Percentiles rank a stretch among this genome's conserved stretches.
These are phyloP conservation scores for Boulengeromyrus knoepffleri DNA, from an alignment of 2,113 vertebrate species.

Conservation along the genomic window DNA sequence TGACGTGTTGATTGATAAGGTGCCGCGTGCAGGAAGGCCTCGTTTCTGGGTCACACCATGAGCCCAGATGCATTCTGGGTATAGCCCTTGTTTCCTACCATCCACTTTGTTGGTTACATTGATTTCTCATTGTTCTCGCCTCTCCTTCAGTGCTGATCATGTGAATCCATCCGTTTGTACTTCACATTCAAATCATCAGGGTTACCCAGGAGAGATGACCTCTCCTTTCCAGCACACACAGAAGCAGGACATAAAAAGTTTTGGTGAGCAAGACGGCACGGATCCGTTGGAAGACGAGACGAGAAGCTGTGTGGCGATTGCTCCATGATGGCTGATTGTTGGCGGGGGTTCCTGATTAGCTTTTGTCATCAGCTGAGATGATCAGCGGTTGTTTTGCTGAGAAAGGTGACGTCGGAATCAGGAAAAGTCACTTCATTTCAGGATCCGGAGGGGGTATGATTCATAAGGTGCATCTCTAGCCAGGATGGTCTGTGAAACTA, in stretches of 20 bases:
- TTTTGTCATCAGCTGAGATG: not conserved
- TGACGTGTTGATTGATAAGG: conserved; percentile 31
- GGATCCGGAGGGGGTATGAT: not conserved
- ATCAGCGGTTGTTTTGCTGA: not conserved
- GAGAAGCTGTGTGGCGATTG: not conserved
- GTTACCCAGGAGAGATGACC: not conserved
- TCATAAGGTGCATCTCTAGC: not conserved
- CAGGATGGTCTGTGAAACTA: not conserved
- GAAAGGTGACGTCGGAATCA: not conserved
- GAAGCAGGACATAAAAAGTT: not conserved
- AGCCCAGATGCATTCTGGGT: not conserved
- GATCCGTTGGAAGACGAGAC: not conserved
- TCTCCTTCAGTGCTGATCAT: not conserved
- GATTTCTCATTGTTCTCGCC: not conserved
- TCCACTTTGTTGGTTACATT: not conserved
- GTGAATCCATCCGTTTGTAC: not conserved
- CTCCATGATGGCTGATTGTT: not conserved
- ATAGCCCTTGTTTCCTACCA: too few species aligned
- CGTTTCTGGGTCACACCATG: not conserved
- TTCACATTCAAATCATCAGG: not conserved
- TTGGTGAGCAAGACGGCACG: not conserved
- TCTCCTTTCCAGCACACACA: not conserved
- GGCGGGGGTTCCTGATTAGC: not conserved
- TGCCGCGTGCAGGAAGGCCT: not conserved
- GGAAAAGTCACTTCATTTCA: not conserved